Percentiles rank a stretch among this genome's conserved stretches.
Conservation (phyloP, 1,140 invertebrate species). For the Oreohelix idahoensis region DNA sequence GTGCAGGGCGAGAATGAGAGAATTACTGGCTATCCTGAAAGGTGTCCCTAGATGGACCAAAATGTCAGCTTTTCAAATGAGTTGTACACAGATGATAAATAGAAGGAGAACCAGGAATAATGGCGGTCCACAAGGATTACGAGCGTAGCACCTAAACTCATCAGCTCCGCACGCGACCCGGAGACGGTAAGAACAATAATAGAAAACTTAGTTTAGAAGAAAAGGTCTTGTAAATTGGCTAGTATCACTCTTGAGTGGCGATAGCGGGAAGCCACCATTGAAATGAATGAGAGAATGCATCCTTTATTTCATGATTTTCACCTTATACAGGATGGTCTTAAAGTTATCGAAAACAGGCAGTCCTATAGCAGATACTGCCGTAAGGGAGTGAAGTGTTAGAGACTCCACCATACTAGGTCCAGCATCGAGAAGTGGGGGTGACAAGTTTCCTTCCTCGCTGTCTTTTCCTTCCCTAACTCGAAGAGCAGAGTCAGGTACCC, state of each 20-base stretch:
- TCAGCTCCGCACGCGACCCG: slow-evolving; percentile 9
- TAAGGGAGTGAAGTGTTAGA: no score
- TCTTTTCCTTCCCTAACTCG: no score
- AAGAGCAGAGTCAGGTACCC: no score
- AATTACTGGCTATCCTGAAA: slow-evolving; percentile 24
- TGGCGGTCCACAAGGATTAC: slow-evolving; percentile 28
- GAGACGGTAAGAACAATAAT: not conserved
- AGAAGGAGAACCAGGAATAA: slow-evolving; percentile 34
- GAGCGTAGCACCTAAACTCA: slow-evolving; percentile 21
- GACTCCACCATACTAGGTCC: no score
- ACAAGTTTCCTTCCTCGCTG: no score
- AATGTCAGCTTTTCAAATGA: slow-evolving; percentile 40
- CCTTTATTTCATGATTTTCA: no score
- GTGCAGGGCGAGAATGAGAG: slow-evolving; percentile 26
- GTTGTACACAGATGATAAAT: slow-evolving; percentile 39
- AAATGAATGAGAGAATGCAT: no score
- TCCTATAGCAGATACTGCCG: no score
- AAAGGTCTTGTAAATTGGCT: not conserved
- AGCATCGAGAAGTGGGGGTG: no score
- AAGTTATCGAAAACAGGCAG: no score
- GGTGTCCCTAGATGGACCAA: slow-evolving; percentile 32
- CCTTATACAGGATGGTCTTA: no score
- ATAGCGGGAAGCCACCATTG: not conserved
- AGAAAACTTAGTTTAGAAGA: not conserved
- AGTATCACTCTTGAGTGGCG: not conserved